Conservation (phyloP, 2,797 vertebrate genomes). For the Lepus oiostolus region DNA sequence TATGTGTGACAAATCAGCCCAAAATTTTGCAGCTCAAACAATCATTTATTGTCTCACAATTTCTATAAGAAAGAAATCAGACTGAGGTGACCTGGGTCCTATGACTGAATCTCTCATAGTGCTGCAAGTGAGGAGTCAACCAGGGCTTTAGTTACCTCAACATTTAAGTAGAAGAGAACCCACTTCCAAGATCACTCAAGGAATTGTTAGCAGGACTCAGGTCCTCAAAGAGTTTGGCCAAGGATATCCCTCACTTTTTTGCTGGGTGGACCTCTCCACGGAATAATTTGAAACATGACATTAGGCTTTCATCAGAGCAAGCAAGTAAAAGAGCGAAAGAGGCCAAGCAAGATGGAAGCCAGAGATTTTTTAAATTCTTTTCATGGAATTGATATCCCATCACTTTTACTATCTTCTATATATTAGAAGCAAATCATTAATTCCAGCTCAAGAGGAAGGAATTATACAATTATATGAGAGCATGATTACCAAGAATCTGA, state of each 20-base stretch:
- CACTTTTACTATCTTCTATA: conserved; percentile 2
- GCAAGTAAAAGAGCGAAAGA: background rate
- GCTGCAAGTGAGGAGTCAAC: background rate
- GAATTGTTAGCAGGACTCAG: background rate
- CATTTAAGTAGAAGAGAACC: background rate
- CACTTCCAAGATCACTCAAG: background rate
- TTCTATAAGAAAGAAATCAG: background rate
- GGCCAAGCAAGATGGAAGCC: background rate
- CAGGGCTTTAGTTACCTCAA: background rate
- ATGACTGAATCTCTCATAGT: background rate
- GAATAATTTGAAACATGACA: background rate
- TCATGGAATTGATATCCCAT: background rate
- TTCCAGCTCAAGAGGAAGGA: background rate
- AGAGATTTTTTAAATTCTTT: conserved; percentile 4
- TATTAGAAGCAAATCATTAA: conserved; percentile 54
- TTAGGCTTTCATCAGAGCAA: background rate
- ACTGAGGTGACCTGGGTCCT: background rate
- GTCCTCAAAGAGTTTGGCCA: background rate
- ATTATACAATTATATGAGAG: background rate
- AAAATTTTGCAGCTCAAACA: conserved; percentile 27
- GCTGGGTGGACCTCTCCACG: background rate
- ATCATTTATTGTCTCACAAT: conserved; percentile 11
- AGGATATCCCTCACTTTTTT: background rate
- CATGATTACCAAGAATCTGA: background rate
- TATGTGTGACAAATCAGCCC: background rate